These are phyloP conservation scores for Anthopleura sola DNA, from an alignment of 64 coral and sea anemone species.

Conservation along the genomic window DNA sequence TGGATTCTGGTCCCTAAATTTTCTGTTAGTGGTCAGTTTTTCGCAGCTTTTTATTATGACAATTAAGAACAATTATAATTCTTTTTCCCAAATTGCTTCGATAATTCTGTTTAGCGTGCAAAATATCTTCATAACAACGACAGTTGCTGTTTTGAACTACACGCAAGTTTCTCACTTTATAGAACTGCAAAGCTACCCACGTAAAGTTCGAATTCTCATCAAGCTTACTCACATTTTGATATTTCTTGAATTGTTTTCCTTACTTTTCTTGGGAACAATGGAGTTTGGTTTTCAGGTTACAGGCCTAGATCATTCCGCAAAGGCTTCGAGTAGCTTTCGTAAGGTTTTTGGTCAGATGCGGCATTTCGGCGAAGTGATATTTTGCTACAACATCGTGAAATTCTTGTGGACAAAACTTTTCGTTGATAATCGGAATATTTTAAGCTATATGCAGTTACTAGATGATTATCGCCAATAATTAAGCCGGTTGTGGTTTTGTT, in stretches of 20 bases:
- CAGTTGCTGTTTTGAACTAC: slow-evolving; percentile 22
- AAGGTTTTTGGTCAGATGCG: slow-evolving; percentile 31
- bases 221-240: slow-evolving; percentile 13
- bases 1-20: slow-evolving; percentile 20
- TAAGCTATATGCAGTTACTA: not conserved
- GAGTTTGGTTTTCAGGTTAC: slow-evolving; percentile 51
- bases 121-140: not conserved
- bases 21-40: not conserved
- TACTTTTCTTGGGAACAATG: slow-evolving; percentile 28
- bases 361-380: slow-evolving; percentile 40
- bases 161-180: not conserved
- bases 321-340: slow-evolving; percentile 17
- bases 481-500: not conserved
- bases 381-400: slow-evolving; percentile 8
- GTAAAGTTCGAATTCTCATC: not conserved
- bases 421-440: slow-evolving; percentile 34
- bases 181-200: not conserved
- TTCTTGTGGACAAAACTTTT: slow-evolving; percentile 53
- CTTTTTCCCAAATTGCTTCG: not conserved
- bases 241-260: slow-evolving; percentile 15
- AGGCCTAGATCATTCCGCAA: slow-evolving; percentile 24
- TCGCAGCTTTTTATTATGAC: slow-evolving; percentile 10
- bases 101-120: slow-evolving; percentile 6
- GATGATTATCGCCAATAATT: not conserved
- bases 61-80: slow-evolving; percentile 2